Evolutionary conservation across 1,140 invertebrate genomes (phyloP), one percentile per base, ranked within the genome.

Genomic region (Parasteatoda tepidariorum): DNA sequence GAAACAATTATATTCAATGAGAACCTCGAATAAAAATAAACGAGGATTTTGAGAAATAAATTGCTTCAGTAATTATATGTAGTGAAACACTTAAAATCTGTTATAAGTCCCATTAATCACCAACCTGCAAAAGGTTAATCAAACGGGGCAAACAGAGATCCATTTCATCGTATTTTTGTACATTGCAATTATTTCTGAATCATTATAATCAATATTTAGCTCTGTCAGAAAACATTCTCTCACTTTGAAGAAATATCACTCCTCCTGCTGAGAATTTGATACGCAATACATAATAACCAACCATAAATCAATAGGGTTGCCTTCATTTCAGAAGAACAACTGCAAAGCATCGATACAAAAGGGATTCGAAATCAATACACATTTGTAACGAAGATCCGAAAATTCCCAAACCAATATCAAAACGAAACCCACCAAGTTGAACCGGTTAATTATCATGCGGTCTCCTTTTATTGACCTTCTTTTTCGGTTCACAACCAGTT

Each of bases 401-500:
- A 75, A 75, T 75, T 75, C 73, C 57, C 41, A 22, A 48, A 24
- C 74, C 59, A 54, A 54, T 64, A 57, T 57, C 74, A 66, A 78
- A 78, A 41, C 26, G 41, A 64, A 76, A 38, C 55, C 30, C 55
- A 41, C 74, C 30, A 22, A 26, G 57, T 22, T 26, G n/a, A 59
- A 78, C 74, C 62, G 74, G 74, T 78, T 78, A 78, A 78, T 78
- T 33, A 78, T 38, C 48, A 33, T 22, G 74, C 55, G 74, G 74
- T 54, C 74, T 66, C 73, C 15, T 48, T 26, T 34, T 61, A 75
- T 75, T 75, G 73, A 75, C 57, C 73, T 75, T 57, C 55, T 75
- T 75, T 75, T 75, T 75, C 59, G 73, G 55, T 75, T 61, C 34
- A 41, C n/a, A 75, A 75, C 73, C 73, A 62, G 73, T 75, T 75